phyloP scores from a whole-genome alignment of 2,113 vertebrate genomes.

The Daphoenositta chrysoptera region DNA sequence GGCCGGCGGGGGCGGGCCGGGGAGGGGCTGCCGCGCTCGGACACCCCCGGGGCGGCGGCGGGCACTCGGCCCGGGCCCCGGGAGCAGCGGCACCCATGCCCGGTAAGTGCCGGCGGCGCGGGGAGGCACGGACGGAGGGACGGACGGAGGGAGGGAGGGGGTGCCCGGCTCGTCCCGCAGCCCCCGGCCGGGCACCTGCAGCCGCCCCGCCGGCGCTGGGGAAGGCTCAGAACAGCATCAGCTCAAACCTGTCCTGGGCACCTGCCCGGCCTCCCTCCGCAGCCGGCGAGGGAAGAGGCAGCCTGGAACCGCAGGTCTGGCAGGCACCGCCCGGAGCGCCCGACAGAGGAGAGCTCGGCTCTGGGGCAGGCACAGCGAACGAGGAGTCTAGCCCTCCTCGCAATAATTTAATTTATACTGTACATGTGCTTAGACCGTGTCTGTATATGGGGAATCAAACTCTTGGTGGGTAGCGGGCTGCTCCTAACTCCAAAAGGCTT shows the following conservation, averaged over 20 bases:
- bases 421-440: rapidly evolving
- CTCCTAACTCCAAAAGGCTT: neutral
- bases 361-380: rapidly evolving
- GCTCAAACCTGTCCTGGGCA: rapidly evolving
- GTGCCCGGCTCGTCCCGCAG: neutral
- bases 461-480: neutral
- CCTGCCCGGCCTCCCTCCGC: rapidly evolving
- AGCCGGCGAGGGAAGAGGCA: rapidly evolving
- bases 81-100: neutral
- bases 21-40: neutral
- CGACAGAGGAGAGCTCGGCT: neutral
- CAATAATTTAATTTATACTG: rapidly evolving
- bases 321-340: rapidly evolving
- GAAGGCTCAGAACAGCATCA: neutral
- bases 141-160: neutral
- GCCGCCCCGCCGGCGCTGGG: neutral
- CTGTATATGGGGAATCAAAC: neutral
- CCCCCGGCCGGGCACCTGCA: neutral
- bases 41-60: neutral
- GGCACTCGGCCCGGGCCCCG: neutral
- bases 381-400: rapidly evolving
- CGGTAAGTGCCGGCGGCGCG: neutral
- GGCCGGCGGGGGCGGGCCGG: neutral
- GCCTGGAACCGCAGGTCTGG: rapidly evolving
- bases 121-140: too few species aligned